Evolutionary conservation across 2,113 vertebrate genomes (phyloP), one percentile per base, ranked within the genome.

Genomic region (Camelus bactrianus): DNA sequence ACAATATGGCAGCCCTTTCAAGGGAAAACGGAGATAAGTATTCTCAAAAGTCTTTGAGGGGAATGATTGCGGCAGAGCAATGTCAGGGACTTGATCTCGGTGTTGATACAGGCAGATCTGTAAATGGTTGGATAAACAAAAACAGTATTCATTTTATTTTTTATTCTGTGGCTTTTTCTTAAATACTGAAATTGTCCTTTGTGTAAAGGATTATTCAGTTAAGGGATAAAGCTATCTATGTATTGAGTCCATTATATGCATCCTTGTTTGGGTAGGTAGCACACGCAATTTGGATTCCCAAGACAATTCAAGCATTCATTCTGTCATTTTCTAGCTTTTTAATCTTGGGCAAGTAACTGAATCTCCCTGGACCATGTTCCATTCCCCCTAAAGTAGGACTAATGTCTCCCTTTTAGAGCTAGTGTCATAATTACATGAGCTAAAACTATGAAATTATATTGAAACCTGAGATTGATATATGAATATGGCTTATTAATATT

Each of bases 1-100:
- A 64, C 85, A 92, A 96, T 81, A 64, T 79, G 84, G 11, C n/a
- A 70, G 7, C 0, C 56, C 12, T 95, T 96, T 91, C 42, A 56
- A 26, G 11, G 6, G 26, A 60, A 80, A 96, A 83, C 3, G 30
- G 52, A 91, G 62, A 16, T 70, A 38, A 6, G 6, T 16, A 28
- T 60, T 91, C 19, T 67, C n/a, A 76, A 73, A 52, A 13, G 87
- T 69, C 6, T 24, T 64, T 54, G 22, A 58, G 26, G n/a, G 62
- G 9, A 46, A n/a, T 79, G 62, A 60, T 5, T n/a, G 70, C 24
- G 15, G 12, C 28, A 69, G 50, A 73, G 0, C 13, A 70, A 30
- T 38, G n/a, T 3, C 12, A 67, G 67, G 32, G n/a, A 35, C 35
- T 77, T 50, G 16, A 60, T 3, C 54, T 72, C 76, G 64, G 0